Base-by-base conservation (phyloP, 2,797 vertebrate species). In the Ctenochaetus hawaiiensis region DNA sequence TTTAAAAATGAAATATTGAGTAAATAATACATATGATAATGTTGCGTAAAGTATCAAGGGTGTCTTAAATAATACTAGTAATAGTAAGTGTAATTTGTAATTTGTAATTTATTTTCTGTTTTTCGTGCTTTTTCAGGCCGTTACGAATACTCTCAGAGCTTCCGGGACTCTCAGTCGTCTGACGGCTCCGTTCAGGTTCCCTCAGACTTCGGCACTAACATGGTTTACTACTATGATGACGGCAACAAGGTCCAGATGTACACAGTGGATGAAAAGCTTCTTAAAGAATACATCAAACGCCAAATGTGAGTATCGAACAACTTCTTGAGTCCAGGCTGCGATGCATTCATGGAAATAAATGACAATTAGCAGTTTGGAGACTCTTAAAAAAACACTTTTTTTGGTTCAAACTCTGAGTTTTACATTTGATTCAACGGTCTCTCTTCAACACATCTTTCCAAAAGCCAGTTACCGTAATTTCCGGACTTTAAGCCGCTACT, bases 251-350 rank as follows among this genome's bases (percentile, higher is more conserved):
- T 96, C 9, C 97, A 98, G 88, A 96, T 98, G 93, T 99, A 98
- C 92, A 94, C 96, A 3, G 96, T 99, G 89, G 97, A 98, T 52
- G 96, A 98, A 83, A 92, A 95, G 45, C 93, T 99, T 62, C 97
- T 99, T 2, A 99, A 99, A 88, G 97, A 97, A 61, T 99, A 99
- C 69, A 96, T 99, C 88, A 98, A 97, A 85, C 96, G 97, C 8
- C 98, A 99, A 90, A 98, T 99, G 98, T 99, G 93, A 96, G 97
- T 94, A 41, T 56, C 68, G 20, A 10, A n/a, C 7, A 13, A 1
- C 8, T 34, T 2, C 37, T 12, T 44, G 2, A 6, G 8, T 59
- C 6, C 54, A 37, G 22, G 8, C 23, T 26, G 54, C 34, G 12
- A 43, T 0, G 1, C 20, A 23, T 60, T n/a, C 20, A 17, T 20